Percentiles rank a stretch among this genome's conserved stretches.
Conservation (phyloP, 2,113 vertebrate species). For the Ageneiosus marmoratus region DNA sequence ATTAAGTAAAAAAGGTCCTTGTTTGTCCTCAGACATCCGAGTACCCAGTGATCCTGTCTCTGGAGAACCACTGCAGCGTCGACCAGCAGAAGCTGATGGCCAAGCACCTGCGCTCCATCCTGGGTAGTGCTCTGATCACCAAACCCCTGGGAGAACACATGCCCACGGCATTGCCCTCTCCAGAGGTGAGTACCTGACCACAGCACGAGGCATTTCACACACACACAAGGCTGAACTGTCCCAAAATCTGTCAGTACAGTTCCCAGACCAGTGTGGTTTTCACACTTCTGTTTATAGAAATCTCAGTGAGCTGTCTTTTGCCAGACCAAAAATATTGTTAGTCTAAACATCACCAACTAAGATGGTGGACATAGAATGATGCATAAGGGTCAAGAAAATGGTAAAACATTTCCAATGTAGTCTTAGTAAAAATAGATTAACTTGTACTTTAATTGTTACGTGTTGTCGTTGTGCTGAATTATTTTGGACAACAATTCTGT, state of each 20-base stretch:
- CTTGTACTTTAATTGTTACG: not conserved
- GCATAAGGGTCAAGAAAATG: not conserved
- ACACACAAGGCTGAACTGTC: not conserved
- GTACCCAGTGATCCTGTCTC: constrained; percentile 92
- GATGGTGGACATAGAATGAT: not conserved
- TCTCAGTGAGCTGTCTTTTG: not conserved
- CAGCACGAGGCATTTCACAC: not conserved
- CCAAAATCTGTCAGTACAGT: not conserved
- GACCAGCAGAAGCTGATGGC: constrained; percentile 92
- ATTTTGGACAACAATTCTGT: too few relatives aligned
- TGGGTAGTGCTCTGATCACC: constrained; percentile 84
- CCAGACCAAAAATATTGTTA: not conserved
- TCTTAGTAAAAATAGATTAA: not conserved
- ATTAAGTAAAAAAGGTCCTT: too few relatives aligned
- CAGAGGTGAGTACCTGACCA: constrained; percentile 75
- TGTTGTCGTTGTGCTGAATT: too few relatives aligned
- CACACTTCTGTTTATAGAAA: not conserved
- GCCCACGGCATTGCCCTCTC: constrained; percentile 82
- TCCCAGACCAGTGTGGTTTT: not conserved
- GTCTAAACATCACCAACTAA: not conserved
- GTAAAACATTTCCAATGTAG: not conserved
- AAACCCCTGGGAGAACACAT: constrained; percentile 76
- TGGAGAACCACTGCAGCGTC: constrained; percentile 94
- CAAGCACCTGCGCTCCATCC: constrained; percentile 79
- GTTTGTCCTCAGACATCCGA: constrained; percentile 75